A percentile compares a stretch with the other conserved stretches of the same genome.
phyloP scores from a whole-genome alignment of 1,140 invertebrate genomes.

The Ostrea denselamellosa region DNA sequence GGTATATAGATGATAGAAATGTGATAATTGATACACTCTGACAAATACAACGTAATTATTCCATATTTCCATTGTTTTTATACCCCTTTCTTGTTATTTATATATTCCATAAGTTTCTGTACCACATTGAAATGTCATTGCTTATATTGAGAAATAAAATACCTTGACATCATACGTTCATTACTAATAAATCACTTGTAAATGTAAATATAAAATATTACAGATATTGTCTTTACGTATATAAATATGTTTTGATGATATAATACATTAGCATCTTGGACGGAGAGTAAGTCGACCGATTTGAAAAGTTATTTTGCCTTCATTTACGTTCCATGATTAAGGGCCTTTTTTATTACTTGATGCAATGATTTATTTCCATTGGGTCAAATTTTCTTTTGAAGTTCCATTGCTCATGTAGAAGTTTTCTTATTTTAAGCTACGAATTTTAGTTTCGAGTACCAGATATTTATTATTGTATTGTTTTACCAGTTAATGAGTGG shows the following conservation, averaged over 20 bases:
- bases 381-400: background rate
- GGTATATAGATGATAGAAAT: too few species aligned
- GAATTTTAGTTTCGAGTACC: background rate
- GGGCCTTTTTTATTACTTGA: background rate
- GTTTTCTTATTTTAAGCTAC: background rate
- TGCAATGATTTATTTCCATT: background rate
- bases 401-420: background rate
- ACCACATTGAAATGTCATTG: too few species aligned
- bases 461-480: background rate
- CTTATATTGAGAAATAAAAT: background rate
- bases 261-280: background rate
- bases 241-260: background rate
- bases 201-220: background rate
- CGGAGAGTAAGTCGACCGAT: background rate
- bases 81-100: too few species aligned
- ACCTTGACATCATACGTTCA: background rate
- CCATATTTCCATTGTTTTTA: too few species aligned
- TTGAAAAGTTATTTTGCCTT: background rate
- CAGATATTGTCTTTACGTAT: background rate
- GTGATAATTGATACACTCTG: too few species aligned
- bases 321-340: background rate
- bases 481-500: background rate
- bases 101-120: too few species aligned
- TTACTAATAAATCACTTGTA: background rate
- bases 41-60: too few species aligned